phyloP scores from a whole-genome alignment of 2,113 vertebrate genomes.

The Tragelaphus strepsiceros region DNA sequence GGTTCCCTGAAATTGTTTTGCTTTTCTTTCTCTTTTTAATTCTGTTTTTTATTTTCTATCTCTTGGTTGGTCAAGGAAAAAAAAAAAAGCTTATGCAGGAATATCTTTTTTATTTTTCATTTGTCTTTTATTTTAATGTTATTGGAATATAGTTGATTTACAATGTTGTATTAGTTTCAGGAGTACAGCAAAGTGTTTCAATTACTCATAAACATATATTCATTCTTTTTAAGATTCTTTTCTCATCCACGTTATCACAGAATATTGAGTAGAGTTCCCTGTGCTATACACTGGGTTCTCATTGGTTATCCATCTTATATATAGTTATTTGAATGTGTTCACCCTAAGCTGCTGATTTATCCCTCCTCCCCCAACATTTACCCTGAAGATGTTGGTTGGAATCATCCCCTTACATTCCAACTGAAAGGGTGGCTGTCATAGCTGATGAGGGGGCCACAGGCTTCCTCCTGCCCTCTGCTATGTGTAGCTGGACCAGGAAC shows the following conservation, averaged over 20 bases:
- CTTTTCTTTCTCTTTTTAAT: not conserved
- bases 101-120: not conserved
- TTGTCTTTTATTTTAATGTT: not conserved
- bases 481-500: not conserved
- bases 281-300: not conserved
- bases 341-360: not conserved
- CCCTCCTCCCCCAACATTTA: not conserved
- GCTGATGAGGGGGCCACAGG: not conserved
- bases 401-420: accelerated
- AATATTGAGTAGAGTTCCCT: not conserved
- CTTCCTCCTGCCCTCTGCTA: not conserved
- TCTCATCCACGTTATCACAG: not conserved
- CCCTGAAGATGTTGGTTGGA: not conserved
- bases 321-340: not conserved
- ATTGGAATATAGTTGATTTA: not conserved
- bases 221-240: not conserved
- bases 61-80: not conserved
- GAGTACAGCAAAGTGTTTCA: not conserved
- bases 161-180: not conserved
- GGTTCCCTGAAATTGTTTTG: not conserved
- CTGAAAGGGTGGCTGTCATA: not conserved
- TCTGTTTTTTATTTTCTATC: not conserved
- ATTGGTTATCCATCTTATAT: not conserved
- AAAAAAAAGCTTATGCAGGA: not conserved
- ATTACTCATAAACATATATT: not conserved